Evolutionary conservation across 2,797 vertebrate genomes (phyloP).

Genomic region (Sandelia bainsii): DNA sequence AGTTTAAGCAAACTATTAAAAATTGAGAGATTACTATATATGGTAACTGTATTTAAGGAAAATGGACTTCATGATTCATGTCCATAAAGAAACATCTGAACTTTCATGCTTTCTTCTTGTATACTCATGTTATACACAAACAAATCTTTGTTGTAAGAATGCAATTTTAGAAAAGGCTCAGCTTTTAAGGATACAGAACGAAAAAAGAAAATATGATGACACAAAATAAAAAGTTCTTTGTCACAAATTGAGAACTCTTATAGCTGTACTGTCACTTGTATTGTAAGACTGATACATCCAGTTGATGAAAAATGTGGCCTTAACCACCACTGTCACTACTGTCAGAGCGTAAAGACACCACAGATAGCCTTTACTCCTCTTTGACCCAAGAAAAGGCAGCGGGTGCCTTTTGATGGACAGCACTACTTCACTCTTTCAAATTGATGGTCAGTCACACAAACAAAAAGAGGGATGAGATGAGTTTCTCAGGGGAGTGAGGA

Average conservation of each 20-base stretch:
- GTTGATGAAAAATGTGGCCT: constrained; percentile 16
- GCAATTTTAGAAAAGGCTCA: constrained; percentile 5
- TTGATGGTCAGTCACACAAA: constrained; percentile 79
- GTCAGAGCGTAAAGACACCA: constrained; percentile 18
- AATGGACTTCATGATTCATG: constrained; percentile 5
- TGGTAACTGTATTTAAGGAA: constrained; percentile 1
- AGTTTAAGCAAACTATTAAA: too few species aligned
- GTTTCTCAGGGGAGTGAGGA: constrained; percentile 85
- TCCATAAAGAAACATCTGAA: constrained; percentile 25
- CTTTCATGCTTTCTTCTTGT: constrained; percentile 28
- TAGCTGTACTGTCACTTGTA: constrained; percentile 5
- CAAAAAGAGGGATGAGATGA: constrained; percentile 83
- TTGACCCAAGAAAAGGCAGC: constrained; percentile 51
- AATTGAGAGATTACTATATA: not conserved
- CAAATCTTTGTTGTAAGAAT: constrained; percentile 15
- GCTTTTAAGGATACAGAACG: not conserved
- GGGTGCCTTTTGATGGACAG: constrained; percentile 69
- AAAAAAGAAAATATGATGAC: constrained; percentile 7
- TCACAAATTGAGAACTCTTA: constrained; percentile 17
- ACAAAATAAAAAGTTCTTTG: constrained; percentile 11
- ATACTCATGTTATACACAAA: constrained; percentile 3
- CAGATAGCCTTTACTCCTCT: constrained; percentile 53
- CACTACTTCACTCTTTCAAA: constrained; percentile 66
- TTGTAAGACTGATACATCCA: constrained; percentile 35
- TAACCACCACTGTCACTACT: constrained; percentile 16